Conservation (phyloP, 1,140 invertebrate genomes). For the Drosophila ficusphila region DNA sequence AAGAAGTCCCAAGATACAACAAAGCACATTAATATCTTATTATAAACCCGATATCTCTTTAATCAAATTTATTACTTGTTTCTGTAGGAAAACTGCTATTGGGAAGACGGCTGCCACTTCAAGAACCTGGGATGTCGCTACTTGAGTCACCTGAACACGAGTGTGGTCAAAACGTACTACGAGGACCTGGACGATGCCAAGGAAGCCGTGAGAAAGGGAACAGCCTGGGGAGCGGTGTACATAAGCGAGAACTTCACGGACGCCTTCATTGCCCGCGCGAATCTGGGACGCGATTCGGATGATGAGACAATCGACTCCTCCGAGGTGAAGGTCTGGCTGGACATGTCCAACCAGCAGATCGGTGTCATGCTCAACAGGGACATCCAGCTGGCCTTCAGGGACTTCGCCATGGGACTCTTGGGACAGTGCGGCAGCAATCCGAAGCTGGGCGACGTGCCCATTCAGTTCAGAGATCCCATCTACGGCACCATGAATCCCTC, state of each 20-base stretch:
- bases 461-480: slow-evolving; percentile 92
- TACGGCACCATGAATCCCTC: slow-evolving; percentile 94
- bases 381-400: slow-evolving; percentile 91
- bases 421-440: slow-evolving; percentile 90
- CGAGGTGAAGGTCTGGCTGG: slow-evolving; percentile 92
- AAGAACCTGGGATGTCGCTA: slow-evolving; percentile 91
- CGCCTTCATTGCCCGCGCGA: slow-evolving; percentile 89
- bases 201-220: slow-evolving; percentile 89
- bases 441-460: slow-evolving; percentile 92
- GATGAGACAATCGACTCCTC: slow-evolving; percentile 92
- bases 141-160: slow-evolving; percentile 88
- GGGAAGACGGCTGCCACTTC: slow-evolving; percentile 88
- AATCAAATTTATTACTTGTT: background rate
- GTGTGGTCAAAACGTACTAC: slow-evolving; percentile 90
- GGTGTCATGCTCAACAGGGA: slow-evolving; percentile 92
- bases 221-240: slow-evolving; percentile 94
- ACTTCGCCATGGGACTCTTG: slow-evolving; percentile 90
- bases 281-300: slow-evolving; percentile 88
- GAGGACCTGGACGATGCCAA: slow-evolving; percentile 88
- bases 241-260: slow-evolving; percentile 95
- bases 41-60: background rate
- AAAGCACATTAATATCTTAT: background rate
- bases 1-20: background rate
- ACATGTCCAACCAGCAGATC: slow-evolving; percentile 97
- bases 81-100: slow-evolving; percentile 72